Evolutionary conservation across 2,888 invertebrate species (phyloP).

Genomic region (Macropis europaea): DNA sequence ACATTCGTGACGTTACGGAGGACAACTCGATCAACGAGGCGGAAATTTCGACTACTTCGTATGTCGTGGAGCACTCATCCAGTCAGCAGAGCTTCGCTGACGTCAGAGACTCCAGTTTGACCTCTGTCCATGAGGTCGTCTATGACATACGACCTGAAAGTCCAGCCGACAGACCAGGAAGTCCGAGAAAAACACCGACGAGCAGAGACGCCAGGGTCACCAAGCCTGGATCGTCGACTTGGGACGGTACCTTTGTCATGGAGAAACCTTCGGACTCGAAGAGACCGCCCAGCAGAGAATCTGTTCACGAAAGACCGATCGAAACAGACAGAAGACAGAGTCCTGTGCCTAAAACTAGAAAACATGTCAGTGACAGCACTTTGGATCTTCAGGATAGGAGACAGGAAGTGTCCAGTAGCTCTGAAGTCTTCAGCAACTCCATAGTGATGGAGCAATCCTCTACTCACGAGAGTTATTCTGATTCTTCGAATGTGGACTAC

Average conservation of each 20-base stretch:
- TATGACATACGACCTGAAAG: conserved; percentile 25
- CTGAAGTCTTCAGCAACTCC: conserved; percentile 52
- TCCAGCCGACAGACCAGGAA: conserved; percentile 50
- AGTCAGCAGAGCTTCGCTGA: conserved; percentile 71
- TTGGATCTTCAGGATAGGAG: conserved; percentile 52
- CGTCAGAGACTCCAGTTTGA: conserved; percentile 58
- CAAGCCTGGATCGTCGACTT: conserved; percentile 71
- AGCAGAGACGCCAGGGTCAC: conserved; percentile 58
- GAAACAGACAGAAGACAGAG: conserved; percentile 22
- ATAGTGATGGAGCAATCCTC: conserved; percentile 59
- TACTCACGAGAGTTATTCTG: conserved; percentile 61
- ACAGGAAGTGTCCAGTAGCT: conserved; percentile 31
- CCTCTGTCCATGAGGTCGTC: conserved; percentile 56
- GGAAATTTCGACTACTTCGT: conserved; percentile 69
- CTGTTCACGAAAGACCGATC: conserved; percentile 1
- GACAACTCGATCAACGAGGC: conserved; percentile 75
- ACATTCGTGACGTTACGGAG: conserved; percentile 52
- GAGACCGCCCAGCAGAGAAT: conserved; percentile 35
- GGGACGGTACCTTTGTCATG: conserved; percentile 72
- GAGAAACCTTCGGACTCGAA: conserved; percentile 51
- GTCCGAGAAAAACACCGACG: conserved; percentile 56
- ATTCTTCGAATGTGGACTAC: conserved; percentile 65
- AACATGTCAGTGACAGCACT: conserved; percentile 61
- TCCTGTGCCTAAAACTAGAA: conserved; percentile 18
- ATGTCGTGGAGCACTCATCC: conserved; percentile 72